phyloP scores from a whole-genome alignment of 2,797 vertebrate genomes.

The Scolopax bukidnonensis region DNA sequence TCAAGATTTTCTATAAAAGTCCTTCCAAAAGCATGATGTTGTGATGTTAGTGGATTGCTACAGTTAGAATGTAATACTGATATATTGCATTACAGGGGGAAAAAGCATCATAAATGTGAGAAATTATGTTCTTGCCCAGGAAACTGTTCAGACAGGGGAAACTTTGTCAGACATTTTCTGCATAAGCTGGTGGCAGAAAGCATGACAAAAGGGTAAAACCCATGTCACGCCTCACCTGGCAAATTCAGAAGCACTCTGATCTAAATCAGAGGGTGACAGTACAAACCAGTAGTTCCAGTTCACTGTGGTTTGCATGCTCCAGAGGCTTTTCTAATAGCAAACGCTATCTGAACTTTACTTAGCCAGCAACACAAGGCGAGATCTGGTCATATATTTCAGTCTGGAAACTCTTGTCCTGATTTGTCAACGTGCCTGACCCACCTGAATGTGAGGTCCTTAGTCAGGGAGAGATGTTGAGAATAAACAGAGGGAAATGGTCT shows the following conservation, averaged over 20 bases:
- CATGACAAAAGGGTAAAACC: neutral
- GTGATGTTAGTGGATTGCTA: neutral
- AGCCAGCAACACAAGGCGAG: neutral
- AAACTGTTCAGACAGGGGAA: conserved; percentile 3
- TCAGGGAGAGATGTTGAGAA: neutral
- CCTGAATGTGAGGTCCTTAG: accelerated
- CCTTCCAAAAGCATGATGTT: neutral
- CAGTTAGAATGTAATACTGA: neutral
- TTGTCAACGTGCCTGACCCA: neutral
- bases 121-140: neutral
- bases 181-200: neutral
- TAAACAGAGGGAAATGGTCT: neutral
- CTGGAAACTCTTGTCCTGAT: neutral
- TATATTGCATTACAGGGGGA: neutral
- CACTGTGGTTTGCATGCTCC: neutral
- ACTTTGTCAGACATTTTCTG: neutral
- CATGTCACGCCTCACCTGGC: neutral
- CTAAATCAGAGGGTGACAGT: neutral
- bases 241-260: conserved; percentile 12
- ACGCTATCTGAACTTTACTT: neutral
- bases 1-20: neutral
- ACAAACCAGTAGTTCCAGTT: neutral
- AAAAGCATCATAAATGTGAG: neutral
- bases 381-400: neutral
- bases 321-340: conserved; percentile 12